These are phyloP conservation scores for Teleiodes luculella DNA, from an alignment of 2,888 invertebrate species.

Conservation along the genomic window DNA sequence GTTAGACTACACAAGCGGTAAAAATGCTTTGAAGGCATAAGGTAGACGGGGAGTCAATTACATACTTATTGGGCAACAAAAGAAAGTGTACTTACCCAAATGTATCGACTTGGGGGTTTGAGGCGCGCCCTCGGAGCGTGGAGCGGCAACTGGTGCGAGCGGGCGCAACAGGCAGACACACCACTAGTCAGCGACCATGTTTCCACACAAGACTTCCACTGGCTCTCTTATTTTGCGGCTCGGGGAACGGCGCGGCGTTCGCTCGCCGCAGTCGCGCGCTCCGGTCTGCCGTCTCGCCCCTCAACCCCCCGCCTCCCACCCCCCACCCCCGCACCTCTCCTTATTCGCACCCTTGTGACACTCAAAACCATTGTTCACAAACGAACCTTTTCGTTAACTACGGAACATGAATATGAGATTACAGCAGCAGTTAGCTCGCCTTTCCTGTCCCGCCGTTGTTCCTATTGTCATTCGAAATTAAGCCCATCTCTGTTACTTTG, in stretches of 20 bases:
- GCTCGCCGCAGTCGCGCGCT: conserved; percentile 65
- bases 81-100: conserved; percentile 55
- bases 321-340: conserved; percentile 56
- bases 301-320: conserved; percentile 37
- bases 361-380: conserved; percentile 71
- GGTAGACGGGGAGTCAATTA: conserved; percentile 17
- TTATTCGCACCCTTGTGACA: conserved; percentile 76
- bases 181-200: conserved; percentile 51
- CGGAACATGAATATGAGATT: conserved; percentile 17
- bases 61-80: conserved; percentile 36
- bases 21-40: neutral
- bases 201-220: conserved; percentile 54
- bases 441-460: conserved; percentile 3
- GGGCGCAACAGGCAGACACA: conserved; percentile 51
- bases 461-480: conserved; percentile 12
- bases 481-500: conserved; percentile 1
- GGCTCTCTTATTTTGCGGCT: conserved; percentile 32
- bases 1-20: neutral
- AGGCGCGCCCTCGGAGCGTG: conserved; percentile 37
- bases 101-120: conserved; percentile 41
- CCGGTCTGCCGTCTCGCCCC: conserved; percentile 51
- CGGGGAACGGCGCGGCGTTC: conserved; percentile 58
- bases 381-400: conserved; percentile 50
- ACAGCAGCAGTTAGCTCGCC: conserved; percentile 12
- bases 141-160: conserved; percentile 28